Evolutionary conservation across 2,888 invertebrate species (phyloP), one percentile per base, ranked within the genome.

Genomic region (Nomada goodeniana): DNA sequence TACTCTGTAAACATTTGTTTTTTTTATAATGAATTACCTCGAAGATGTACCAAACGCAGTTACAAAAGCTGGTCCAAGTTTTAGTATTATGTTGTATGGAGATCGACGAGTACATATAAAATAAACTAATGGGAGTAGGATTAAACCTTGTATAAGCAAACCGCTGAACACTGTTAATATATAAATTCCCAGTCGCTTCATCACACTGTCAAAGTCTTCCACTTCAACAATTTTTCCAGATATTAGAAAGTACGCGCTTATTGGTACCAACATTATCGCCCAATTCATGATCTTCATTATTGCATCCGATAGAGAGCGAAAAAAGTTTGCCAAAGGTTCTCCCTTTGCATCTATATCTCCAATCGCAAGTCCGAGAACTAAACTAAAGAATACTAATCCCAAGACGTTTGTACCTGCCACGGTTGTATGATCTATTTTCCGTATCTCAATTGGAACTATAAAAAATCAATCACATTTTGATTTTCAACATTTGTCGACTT

Each of bases 31-130:
- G 26, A 65, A 69, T 63, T 85, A 93, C 93, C 93, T 93, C 50
- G 98, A 99, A 60, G 98, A 98, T 67, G 99, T 99, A 91, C 98
- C 99, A 93, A 98, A 99, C 75, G 99, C 99, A 3, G 98, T 99
- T 15, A 98, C 97, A 94, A 98, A 95, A n/a, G 98, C 98, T 91
- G 98, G 98, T 84, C 97, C 96, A 95, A 98, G 96, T 92, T 96
- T 96, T 36, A 95, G 96, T 80, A 98, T 96, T 88, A 96, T 96
- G 85, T 96, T 95, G 93, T 97, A 97, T 0, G 99, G 99, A 79
- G 98, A 95, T 87, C 96, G 96, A 89, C 97, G 95, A 0, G 97
- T 97, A 59, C 96, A 96, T 88, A 98, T 92, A 87, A 98, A 97
- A 94, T 97, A 99, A 71, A 99, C 95, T 11, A 97, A 92, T 2